phyloP scores from a whole-genome alignment of 2,888 invertebrate species.

The Monoplex corrugatus region DNA sequence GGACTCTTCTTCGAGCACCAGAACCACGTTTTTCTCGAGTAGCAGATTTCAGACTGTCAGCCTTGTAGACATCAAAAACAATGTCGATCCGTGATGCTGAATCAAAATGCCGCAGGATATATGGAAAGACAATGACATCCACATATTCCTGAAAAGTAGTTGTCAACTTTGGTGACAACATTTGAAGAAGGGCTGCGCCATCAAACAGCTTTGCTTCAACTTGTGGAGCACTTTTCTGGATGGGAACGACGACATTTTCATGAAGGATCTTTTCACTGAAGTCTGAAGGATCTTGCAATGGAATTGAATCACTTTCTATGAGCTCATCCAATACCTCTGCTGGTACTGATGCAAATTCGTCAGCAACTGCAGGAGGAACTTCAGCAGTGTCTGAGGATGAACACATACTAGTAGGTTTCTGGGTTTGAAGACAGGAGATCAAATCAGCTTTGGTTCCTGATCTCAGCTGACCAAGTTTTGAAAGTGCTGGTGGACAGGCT shows the following conservation, averaged over 20 bases:
- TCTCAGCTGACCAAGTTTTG: neutral
- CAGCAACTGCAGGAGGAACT: neutral
- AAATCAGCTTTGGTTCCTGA: slow-evolving; percentile 9
- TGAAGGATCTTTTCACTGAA: neutral
- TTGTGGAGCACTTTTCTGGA: neutral
- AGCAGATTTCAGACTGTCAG: neutral
- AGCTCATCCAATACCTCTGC: neutral
- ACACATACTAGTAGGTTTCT: neutral
- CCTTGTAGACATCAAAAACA: neutral
- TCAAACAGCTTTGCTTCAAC: slow-evolving; percentile 1
- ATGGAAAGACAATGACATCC: neutral
- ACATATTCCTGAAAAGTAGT: neutral
- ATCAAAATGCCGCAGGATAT: neutral
- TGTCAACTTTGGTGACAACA: neutral
- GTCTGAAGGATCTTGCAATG: neutral
- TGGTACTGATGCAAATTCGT: neutral
- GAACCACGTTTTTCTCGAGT: neutral
- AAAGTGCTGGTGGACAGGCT: neutral
- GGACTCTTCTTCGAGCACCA: neutral
- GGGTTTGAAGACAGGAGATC: neutral
- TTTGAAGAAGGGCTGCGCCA: neutral
- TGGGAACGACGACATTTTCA: neutral
- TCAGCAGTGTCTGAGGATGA: neutral
- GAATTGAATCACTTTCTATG: neutral
- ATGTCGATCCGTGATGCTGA: neutral